These are phyloP conservation scores for Montipora capricornis DNA, from an alignment of 64 coral and sea anemone genomes.

Conservation along the genomic window DNA sequence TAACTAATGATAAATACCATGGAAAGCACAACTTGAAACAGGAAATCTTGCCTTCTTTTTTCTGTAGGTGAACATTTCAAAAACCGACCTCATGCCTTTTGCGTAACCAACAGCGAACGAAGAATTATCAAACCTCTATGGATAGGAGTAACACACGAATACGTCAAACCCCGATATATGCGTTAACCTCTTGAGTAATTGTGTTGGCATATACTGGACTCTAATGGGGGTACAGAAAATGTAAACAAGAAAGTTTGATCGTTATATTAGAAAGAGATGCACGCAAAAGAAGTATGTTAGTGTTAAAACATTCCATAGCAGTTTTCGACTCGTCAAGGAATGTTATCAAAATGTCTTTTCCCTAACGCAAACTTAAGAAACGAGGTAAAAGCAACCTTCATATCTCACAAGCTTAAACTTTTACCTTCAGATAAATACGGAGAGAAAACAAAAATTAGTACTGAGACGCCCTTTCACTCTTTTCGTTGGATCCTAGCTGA, in stretches of 20 bases:
- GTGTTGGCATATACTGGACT: slow-evolving; percentile 20
- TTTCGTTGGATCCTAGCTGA: too few species aligned
- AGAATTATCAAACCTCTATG: neutral
- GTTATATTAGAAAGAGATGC: neutral
- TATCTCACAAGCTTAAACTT: too few species aligned
- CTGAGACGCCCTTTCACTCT: too few species aligned
- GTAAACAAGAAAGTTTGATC: neutral
- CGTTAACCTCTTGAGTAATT: neutral
- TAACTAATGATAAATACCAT: neutral
- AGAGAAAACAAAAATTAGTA: too few species aligned
- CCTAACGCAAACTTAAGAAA: too few species aligned
- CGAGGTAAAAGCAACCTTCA: too few species aligned
- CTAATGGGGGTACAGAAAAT: neutral
- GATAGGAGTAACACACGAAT: neutral
- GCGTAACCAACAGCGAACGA: neutral
- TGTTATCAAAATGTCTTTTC: too few species aligned
- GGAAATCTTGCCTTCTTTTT: neutral
- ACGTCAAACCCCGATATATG: neutral
- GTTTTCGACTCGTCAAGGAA: too few species aligned
- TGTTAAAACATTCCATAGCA: neutral
- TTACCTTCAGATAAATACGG: too few species aligned
- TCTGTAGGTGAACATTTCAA: neutral
- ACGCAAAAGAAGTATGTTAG: neutral
- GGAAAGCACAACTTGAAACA: neutral
- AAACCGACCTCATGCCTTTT: neutral